A percentile compares a stretch with the other conserved stretches of the same genome.
phyloP scores from a whole-genome alignment of 2,888 invertebrate genomes.

The Luffia ferchaultella region DNA sequence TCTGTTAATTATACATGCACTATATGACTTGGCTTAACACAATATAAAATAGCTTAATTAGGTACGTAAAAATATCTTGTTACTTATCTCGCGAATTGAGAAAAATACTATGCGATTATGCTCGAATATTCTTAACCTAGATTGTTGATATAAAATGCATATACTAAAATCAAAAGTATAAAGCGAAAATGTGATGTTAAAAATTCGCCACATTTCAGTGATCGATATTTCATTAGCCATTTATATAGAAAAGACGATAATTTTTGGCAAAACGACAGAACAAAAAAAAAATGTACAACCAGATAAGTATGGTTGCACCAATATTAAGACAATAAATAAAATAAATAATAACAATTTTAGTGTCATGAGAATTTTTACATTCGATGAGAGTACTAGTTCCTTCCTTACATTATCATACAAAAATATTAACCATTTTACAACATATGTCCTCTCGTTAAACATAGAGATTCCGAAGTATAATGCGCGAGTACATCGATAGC shows the following conservation, averaged over 20 bases:
- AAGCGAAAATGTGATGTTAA: background rate
- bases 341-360: background rate
- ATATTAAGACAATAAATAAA: background rate
- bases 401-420: background rate
- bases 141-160: background rate
- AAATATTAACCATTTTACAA: background rate
- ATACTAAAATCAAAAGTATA: no score
- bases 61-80: conserved; percentile 58
- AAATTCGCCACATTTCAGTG: background rate
- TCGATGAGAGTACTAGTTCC: background rate
- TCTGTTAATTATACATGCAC: conserved; percentile 28
- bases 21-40: conserved; percentile 19
- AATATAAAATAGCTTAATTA: conserved; percentile 29
- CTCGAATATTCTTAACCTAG: background rate
- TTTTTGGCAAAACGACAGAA: no score
- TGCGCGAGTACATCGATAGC: no score
- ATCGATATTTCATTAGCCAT: background rate
- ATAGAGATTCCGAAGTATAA: background rate
- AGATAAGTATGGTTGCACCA: background rate
- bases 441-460: background rate
- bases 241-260: no score
- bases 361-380: background rate
- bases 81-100: conserved; percentile 13
- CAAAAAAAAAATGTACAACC: background rate
- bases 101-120: background rate